Conservation (phyloP, 1,140 invertebrate species). For the Dendroctonus ponderosae region DNA sequence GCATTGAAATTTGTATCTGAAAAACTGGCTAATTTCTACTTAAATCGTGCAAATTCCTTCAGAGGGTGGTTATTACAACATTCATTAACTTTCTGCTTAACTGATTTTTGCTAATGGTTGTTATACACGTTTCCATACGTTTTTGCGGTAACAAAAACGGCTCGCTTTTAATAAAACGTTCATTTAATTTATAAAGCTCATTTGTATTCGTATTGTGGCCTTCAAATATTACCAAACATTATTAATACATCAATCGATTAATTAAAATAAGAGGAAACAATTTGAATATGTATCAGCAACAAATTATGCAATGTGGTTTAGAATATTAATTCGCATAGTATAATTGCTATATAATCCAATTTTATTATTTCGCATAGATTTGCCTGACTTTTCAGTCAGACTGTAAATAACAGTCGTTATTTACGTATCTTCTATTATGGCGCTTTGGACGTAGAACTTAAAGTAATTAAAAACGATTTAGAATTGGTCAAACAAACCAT, state of each 20-base stretch:
- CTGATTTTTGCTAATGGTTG: neutral
- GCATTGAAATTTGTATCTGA: too few relatives aligned
- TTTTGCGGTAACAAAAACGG: neutral
- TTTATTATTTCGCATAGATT: neutral
- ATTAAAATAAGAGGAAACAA: neutral
- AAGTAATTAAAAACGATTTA: neutral
- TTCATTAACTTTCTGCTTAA: too few relatives aligned
- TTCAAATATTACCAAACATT: neutral
- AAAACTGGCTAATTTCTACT: too few relatives aligned
- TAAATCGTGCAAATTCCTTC: too few relatives aligned
- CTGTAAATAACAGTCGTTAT: neutral
- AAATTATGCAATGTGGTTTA: neutral
- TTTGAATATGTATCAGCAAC: neutral
- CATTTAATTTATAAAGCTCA: too few relatives aligned
- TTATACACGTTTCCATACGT: neutral
- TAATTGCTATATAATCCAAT: neutral
- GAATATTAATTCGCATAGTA: neutral
- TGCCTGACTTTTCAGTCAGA: too few relatives aligned
- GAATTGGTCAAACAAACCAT: neutral
- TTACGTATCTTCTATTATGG: neutral
- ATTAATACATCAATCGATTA: neutral
- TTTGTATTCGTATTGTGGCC: neutral
- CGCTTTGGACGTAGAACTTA: neutral
- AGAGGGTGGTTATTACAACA: too few relatives aligned
- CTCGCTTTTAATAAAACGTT: neutral